Evolutionary conservation across 2,797 vertebrate genomes (phyloP).

Genomic region (Anguilla megastoma): DNA sequence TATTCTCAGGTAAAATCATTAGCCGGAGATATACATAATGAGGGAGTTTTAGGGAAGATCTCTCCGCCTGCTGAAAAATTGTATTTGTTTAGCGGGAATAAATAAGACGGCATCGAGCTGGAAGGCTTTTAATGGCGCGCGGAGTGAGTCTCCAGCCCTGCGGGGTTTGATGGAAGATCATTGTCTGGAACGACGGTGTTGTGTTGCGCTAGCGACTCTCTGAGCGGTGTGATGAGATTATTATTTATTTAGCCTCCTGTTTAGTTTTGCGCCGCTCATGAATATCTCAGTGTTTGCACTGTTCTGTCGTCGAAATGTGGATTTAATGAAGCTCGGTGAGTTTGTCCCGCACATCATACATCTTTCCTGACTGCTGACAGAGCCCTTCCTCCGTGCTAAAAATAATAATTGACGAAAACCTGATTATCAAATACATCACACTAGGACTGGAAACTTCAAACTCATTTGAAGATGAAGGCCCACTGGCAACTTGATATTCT

Average conservation of each 20-base stretch:
- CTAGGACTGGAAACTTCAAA: background rate
- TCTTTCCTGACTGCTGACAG: background rate
- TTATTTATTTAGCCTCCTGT: constrained; percentile 18
- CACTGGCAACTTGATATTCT: background rate
- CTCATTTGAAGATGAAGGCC: background rate
- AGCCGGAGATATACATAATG: constrained; percentile 13
- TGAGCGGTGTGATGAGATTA: background rate
- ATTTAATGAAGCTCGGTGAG: constrained; percentile 12
- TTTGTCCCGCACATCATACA: background rate
- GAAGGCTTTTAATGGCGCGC: background rate
- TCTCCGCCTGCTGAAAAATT: background rate
- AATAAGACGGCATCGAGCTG: background rate
- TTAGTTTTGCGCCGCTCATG: background rate
- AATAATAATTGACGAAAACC: background rate
- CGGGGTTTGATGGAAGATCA: constrained; percentile 1
- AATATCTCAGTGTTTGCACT: constrained; percentile 14
- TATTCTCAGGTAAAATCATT: constrained; percentile 14
- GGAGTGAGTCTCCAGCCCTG: background rate
- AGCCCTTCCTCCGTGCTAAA: background rate
- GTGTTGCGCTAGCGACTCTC: background rate
- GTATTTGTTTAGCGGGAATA: constrained; percentile 3
- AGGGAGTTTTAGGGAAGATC: constrained; percentile 6
- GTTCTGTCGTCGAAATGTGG: background rate
- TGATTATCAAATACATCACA: background rate
- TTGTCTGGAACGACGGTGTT: background rate